phyloP scores from a whole-genome alignment of 1,140 invertebrate species.

The Eurosta solidaginis region DNA sequence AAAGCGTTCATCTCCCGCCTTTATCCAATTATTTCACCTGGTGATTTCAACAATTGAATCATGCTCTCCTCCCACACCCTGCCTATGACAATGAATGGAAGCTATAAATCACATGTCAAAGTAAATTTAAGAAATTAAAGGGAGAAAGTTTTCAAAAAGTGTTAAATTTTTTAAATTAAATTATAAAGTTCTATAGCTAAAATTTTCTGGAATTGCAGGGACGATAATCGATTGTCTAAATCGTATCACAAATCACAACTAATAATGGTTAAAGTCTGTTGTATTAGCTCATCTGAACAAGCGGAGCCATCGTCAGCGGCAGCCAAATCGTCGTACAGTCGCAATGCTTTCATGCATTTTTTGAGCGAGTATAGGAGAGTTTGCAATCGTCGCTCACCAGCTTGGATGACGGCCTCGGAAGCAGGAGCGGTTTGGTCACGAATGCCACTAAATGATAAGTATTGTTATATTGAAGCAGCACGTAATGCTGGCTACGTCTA shows the following conservation, averaged over 20 bases:
- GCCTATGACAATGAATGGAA: no score
- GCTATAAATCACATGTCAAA: no score
- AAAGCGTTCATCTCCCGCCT: no score
- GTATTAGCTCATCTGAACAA: background rate
- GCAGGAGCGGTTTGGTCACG: background rate
- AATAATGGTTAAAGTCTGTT: constrained; percentile 3
- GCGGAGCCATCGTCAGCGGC: background rate
- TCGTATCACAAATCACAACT: background rate
- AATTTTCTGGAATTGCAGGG: background rate
- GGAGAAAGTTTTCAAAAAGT: no score
- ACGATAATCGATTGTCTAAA: background rate
- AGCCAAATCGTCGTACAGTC: background rate
- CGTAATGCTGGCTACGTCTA: constrained; percentile 17
- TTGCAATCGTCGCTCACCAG: constrained; percentile 10
- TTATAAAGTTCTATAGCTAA: no score
- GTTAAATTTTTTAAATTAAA: no score
- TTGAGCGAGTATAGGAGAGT: background rate
- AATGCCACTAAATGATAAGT: constrained; percentile 20
- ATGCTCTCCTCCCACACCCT: no score
- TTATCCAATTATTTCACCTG: no score
- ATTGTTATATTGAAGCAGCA: constrained; percentile 16
- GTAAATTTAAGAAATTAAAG: no score
- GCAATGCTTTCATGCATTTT: constrained; percentile 14
- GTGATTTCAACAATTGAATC: no score
- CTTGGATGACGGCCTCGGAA: constrained; percentile 9